Percentiles rank a stretch among this genome's conserved stretches.
Evolutionary conservation across 1,140 invertebrate species (phyloP).

Genomic region (Saccostrea echinata): DNA sequence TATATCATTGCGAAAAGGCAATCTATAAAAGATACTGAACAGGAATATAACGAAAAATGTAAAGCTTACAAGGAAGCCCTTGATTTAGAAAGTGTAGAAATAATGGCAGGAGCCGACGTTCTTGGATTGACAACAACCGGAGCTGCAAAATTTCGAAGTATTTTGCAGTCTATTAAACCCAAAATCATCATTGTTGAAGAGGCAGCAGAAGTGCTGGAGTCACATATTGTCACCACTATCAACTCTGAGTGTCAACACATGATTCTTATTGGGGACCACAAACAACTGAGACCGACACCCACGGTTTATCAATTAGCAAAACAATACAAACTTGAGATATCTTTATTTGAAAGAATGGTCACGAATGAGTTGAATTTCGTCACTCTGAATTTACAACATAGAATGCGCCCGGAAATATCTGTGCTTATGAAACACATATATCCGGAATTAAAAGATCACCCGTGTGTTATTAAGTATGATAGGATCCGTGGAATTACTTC

Average conservation of each 20-base stretch:
- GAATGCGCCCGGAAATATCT: slow-evolving; percentile 76
- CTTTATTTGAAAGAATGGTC: slow-evolving; percentile 79
- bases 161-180: slow-evolving; percentile 66
- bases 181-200: slow-evolving; percentile 75
- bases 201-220: slow-evolving; percentile 76
- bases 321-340: slow-evolving; percentile 78
- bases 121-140: slow-evolving; percentile 77
- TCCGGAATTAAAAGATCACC: slow-evolving; percentile 72
- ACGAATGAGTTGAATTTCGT: slow-evolving; percentile 74
- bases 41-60: slow-evolving; percentile 55
- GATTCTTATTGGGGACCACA: slow-evolving; percentile 89
- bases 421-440: slow-evolving; percentile 78
- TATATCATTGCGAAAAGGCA: slow-evolving; percentile 54
- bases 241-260: slow-evolving; percentile 87
- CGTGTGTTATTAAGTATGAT: slow-evolving; percentile 68
- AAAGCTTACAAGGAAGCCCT: slow-evolving; percentile 57
- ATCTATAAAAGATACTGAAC: slow-evolving; percentile 42
- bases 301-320: slow-evolving; percentile 74
- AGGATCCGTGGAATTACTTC: slow-evolving; percentile 72
- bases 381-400: slow-evolving; percentile 68
- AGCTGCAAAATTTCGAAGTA: slow-evolving; percentile 65
- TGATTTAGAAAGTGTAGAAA: slow-evolving; percentile 65
- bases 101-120: slow-evolving; percentile 70
- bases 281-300: slow-evolving; percentile 80
- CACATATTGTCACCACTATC: slow-evolving; percentile 79